phyloP scores from a whole-genome alignment of 2,888 invertebrate genomes.

The Ectropis crepuscularia region DNA sequence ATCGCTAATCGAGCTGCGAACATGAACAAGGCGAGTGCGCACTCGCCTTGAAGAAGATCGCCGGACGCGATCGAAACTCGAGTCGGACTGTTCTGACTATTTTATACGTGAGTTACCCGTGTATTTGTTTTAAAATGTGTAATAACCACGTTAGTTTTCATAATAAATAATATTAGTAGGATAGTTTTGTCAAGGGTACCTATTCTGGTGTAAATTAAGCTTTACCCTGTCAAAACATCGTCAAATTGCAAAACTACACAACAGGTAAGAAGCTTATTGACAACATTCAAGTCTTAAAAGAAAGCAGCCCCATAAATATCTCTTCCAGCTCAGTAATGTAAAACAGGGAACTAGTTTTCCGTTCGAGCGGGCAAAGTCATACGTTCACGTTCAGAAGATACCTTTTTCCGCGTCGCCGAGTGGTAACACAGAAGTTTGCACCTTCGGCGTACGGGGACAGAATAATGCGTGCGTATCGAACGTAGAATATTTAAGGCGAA shows the following conservation, averaged over 20 bases:
- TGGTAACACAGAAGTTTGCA: conserved; percentile 21
- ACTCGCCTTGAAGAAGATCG: too few relatives aligned
- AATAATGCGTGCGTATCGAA: conserved; percentile 6
- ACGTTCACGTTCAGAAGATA: conserved; percentile 16
- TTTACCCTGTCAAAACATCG: not conserved
- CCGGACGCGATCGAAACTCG: too few relatives aligned
- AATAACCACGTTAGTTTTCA: too few relatives aligned
- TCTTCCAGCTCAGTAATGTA: conserved; percentile 13
- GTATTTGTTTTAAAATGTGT: too few relatives aligned
- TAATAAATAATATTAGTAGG: too few relatives aligned
- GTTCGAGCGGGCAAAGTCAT: conserved; percentile 14
- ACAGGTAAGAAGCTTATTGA: not conserved
- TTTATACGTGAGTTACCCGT: too few relatives aligned
- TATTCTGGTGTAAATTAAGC: too few relatives aligned
- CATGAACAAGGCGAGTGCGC: too few relatives aligned
- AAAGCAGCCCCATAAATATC: conserved; percentile 13
- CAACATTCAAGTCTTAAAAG: conserved; percentile 8
- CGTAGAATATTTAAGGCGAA: not conserved
- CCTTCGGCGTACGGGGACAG: conserved; percentile 8
- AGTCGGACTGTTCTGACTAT: too few relatives aligned
- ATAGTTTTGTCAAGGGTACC: too few relatives aligned
- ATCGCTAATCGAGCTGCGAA: too few relatives aligned
- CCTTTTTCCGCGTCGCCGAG: conserved; percentile 17
- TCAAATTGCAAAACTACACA: not conserved
- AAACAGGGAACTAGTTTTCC: conserved; percentile 19